phyloP scores from a whole-genome alignment of 1,140 invertebrate genomes.

The silkworm (Bombyx mori) region ASM3026992v2 NC_085131.1:13188501-13189000 shows the following conservation, averaged over 20 bases:
- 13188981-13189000: too few species aligned
- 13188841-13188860: too few species aligned
- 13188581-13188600: slow-evolving; percentile 17
- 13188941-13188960: too few species aligned
- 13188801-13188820: too few species aligned
- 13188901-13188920: too few species aligned
- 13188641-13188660: slow-evolving; percentile 61
- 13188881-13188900: too few species aligned
- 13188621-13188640: slow-evolving; percentile 43
- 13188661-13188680: slow-evolving; percentile 44
- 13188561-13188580: background rate
- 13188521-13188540: slow-evolving; percentile 43
- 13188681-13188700: background rate
- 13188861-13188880: too few species aligned
- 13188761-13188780: background rate
- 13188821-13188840: too few species aligned
- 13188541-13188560: slow-evolving; percentile 31
- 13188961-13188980: too few species aligned
- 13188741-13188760: background rate
- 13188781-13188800: too few species aligned
- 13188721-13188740: background rate
- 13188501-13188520: background rate
- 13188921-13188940: too few species aligned
- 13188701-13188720: background rate
- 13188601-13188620: slow-evolving; percentile 37